A percentile compares a stretch with the other conserved stretches of the same genome.
Evolutionary conservation across 2,113 vertebrate genomes (phyloP).

Genomic region (Heliornis fulica): DNA sequence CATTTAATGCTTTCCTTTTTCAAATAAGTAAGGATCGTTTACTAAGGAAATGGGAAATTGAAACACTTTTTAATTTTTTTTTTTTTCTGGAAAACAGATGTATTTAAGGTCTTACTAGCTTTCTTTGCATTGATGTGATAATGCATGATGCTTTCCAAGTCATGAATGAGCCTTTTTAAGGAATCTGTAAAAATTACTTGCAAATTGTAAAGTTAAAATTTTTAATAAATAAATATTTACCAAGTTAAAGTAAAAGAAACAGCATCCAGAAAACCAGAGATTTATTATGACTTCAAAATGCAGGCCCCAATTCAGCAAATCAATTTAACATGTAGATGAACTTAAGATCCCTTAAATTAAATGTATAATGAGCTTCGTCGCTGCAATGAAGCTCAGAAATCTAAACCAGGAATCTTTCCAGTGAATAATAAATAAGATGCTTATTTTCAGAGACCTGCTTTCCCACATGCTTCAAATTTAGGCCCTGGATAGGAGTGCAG

Average conservation of each 20-base stretch:
- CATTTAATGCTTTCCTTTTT: conserved; percentile 40
- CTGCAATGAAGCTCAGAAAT: neutral
- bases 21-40: conserved; percentile 5
- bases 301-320: neutral
- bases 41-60: conserved; percentile 7
- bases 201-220: neutral
- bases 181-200: neutral
- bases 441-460: neutral
- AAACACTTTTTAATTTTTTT: neutral
- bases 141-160: neutral
- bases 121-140: neutral
- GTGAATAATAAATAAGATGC: neutral
- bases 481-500: neutral
- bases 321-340: neutral
- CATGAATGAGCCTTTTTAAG: neutral
- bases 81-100: conserved; percentile 29
- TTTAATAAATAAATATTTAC: conserved; percentile 13
- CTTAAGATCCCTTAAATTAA: neutral
- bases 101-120: neutral
- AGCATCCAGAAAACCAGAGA: neutral
- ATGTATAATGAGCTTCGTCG: neutral
- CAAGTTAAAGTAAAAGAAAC: neutral
- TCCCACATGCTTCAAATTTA: conserved; percentile 10
- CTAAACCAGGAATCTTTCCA: neutral
- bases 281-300: neutral